A percentile compares a stretch with the other conserved stretches of the same genome.
Conservation (phyloP, 1,140 invertebrate species). For the Brachionus angularis region DNA sequence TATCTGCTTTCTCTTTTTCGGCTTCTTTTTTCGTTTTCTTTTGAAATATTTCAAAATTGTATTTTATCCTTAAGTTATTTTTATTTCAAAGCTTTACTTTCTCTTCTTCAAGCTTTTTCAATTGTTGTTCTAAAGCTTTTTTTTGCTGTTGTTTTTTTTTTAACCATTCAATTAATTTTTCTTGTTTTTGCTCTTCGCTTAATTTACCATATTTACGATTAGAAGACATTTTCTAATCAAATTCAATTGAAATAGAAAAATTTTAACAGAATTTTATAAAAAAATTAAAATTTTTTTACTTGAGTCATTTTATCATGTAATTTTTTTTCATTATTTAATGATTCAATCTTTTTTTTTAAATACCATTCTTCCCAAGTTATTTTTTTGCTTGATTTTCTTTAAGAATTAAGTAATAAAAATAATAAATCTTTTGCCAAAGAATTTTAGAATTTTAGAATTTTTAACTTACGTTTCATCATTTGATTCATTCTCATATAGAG, state of each 20-base stretch:
- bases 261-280: not conserved
- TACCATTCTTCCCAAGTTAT: slow-evolving; percentile 43
- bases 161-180: slow-evolving; percentile 36
- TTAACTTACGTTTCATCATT: slow-evolving; percentile 38
- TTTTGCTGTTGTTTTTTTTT: slow-evolving; percentile 10
- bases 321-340: slow-evolving; percentile 30
- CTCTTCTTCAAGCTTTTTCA: slow-evolving; percentile 6
- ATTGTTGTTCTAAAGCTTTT: slow-evolving; percentile 2
- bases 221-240: slow-evolving; percentile 1
- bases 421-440: not conserved
- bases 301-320: not conserved
- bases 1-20: not conserved
- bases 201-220: slow-evolving; percentile 6
- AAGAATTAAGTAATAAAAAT: not conserved
- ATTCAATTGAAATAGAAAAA: not conserved
- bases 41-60: not conserved
- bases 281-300: not conserved
- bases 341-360: slow-evolving; percentile 37
- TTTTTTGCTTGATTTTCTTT: not conserved
- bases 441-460: too few relatives aligned
- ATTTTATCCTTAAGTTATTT: not conserved
- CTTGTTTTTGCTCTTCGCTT: slow-evolving; percentile 12
- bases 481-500: slow-evolving; percentile 3
- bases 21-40: slow-evolving; percentile 15
- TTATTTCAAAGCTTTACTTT: not conserved